Base-by-base conservation (phyloP, 2,797 vertebrate genomes). In the Halcyon smyrnensis region DNA sequence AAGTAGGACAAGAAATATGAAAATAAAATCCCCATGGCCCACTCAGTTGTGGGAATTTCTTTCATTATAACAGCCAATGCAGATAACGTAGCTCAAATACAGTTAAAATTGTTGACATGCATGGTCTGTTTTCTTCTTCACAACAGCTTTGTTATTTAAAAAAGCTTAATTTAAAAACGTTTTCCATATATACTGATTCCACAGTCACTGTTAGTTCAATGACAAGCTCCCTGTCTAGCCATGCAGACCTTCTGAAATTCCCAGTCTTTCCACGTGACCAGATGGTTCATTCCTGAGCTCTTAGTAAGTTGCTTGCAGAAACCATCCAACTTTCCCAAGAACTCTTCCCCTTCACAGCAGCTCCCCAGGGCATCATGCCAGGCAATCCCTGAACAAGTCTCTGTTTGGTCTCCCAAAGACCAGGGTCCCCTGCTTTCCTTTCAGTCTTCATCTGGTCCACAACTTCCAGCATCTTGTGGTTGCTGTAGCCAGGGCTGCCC, bases 1-100 rank as follows among this genome's bases (percentile, higher is more conserved):
- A 97, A 89, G 65, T 89, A 95, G 90, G 56, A 93, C 86, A 95
- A 81, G 48, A 87, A 84, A 83, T 87, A 95, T 15, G 32, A 94
- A 90, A 93, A 92, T 74, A 45, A 93, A 95, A 88, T 90, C 93
- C 93, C 80, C 87, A 77, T 34, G 34, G 51, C 64, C 32, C 15
- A 63, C 46, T 79, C 56, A 74, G 51, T 36, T 90, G 45, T 76
- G 85, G 39, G 80, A 90, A 88, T 91, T 96, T 86, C 45, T 78
- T 74, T 93, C 56, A 48, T 81, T 94, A 76, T 51, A 86, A 86
- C 27, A 95, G n/a, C 45, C 70, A 91, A 25, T 21, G 15, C 50
- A 91, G 65, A 16, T 65, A 69, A 67, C 4, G 7, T 56, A 91
- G 54, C 67, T 76, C 70, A 79, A 63, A 50, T 91, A 69, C 51